Conservation (phyloP, 2,113 vertebrate genomes). For the Etheostoma cragini region DNA sequence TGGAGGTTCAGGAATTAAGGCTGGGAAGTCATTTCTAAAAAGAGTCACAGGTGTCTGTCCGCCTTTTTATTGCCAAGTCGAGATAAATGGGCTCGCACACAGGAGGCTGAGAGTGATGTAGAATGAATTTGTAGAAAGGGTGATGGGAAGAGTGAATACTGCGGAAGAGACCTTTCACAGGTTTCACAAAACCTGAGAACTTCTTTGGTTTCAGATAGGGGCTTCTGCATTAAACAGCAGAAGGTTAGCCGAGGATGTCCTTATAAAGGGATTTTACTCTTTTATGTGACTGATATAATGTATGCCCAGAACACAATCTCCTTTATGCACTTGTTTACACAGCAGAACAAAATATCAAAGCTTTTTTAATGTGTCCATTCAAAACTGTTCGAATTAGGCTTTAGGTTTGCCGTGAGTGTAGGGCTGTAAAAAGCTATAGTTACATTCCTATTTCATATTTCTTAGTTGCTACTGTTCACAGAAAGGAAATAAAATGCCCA, state of each 20-base stretch:
- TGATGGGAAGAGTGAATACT: neutral
- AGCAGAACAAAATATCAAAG: neutral
- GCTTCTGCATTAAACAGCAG: neutral
- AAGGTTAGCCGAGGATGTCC: neutral
- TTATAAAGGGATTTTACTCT: neutral
- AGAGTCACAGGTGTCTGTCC: constrained; percentile 10
- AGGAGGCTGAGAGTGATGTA: constrained; percentile 20
- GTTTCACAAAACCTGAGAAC: neutral
- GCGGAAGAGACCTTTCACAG: no score
- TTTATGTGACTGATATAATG: neutral
- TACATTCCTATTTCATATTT: no score
- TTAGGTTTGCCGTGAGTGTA: neutral
- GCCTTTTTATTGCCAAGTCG: constrained; percentile 23
- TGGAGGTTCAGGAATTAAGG: constrained; percentile 13
- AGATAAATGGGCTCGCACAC: constrained; percentile 13
- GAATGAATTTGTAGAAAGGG: neutral
- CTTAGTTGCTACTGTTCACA: no score
- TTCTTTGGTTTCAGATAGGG: neutral
- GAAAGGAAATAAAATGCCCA: no score
- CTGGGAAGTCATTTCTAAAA: constrained; percentile 40
- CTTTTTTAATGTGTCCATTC: neutral
- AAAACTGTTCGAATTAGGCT: neutral
- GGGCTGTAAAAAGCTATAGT: neutral
- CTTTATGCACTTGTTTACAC: neutral
- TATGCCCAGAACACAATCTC: neutral